phyloP scores from a whole-genome alignment of 2,113 vertebrate genomes.

The Butorides virescens region DNA sequence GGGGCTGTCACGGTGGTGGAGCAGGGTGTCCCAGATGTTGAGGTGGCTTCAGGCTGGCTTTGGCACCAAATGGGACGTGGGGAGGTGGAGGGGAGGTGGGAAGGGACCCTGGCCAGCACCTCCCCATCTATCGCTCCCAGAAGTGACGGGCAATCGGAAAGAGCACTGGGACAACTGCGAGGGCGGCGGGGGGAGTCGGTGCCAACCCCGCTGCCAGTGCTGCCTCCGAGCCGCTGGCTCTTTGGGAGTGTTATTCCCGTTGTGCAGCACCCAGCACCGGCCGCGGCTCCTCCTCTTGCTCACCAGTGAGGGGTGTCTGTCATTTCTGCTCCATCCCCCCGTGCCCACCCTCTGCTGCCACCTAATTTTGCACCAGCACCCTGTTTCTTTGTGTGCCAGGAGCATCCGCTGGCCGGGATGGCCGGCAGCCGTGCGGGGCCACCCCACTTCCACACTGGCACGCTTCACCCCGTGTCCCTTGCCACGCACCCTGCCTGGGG shows the following conservation, averaged over 20 bases:
- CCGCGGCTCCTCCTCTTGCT: neutral
- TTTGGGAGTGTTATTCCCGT: neutral
- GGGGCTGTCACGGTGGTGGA: accelerated
- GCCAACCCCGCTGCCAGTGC: neutral
- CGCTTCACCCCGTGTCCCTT: accelerated
- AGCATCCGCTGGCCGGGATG: accelerated
- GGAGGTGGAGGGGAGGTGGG: neutral
- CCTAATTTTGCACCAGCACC: neutral
- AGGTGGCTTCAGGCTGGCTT: neutral
- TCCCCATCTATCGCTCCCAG: neutral
- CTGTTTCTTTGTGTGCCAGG: neutral
- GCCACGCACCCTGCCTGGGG: accelerated
- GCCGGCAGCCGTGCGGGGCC: neutral
- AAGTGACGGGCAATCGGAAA: neutral
- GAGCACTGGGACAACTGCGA: neutral
- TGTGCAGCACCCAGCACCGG: neutral
- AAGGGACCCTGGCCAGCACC: neutral
- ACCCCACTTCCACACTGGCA: accelerated
- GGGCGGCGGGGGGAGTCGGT: neutral
- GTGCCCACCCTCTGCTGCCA: accelerated
- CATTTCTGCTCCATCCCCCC: neutral
- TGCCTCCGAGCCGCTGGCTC: neutral
- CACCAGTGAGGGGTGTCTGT: accelerated
- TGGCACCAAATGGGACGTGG: neutral
- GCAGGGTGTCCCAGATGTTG: neutral